Evolutionary conservation across 2,888 invertebrate species (phyloP).

Genomic region (Drosophila imparisetae): DNA sequence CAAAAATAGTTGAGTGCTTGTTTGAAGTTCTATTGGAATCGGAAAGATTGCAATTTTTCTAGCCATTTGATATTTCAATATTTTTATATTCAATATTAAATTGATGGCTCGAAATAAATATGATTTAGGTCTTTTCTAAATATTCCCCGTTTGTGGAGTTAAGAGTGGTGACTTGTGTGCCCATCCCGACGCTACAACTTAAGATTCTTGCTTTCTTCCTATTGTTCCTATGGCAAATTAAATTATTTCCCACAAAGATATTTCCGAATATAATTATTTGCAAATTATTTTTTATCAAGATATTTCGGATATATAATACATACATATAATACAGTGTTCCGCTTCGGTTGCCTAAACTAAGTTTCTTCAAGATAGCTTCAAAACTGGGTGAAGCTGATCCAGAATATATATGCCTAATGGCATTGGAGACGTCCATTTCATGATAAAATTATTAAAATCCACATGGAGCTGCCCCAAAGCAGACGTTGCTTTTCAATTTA

Average conservation of each 20-base stretch:
- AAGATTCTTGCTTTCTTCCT: neutral
- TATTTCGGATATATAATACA: neutral
- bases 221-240: neutral
- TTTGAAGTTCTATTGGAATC: neutral
- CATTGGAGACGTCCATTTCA: neutral
- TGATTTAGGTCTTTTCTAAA: too few species aligned
- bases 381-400: neutral
- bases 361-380: neutral
- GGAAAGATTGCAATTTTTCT: neutral
- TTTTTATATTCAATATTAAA: neutral
- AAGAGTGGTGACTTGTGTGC: neutral
- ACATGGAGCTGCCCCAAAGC: conserved; percentile 4
- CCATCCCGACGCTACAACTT: rapidly evolving
- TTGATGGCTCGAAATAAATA: neutral
- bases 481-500: conserved; percentile 15
- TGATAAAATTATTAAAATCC: neutral
- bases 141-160: too few species aligned
- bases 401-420: neutral
- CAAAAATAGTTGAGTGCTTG: neutral
- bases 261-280: too few species aligned
- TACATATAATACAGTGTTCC: neutral
- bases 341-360: neutral
- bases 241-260: too few species aligned
- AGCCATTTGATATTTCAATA: neutral
- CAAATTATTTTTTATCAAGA: neutral